Evolutionary conservation across 2,113 vertebrate species (phyloP).

Genomic region (Thunnus maccoyii): DNA sequence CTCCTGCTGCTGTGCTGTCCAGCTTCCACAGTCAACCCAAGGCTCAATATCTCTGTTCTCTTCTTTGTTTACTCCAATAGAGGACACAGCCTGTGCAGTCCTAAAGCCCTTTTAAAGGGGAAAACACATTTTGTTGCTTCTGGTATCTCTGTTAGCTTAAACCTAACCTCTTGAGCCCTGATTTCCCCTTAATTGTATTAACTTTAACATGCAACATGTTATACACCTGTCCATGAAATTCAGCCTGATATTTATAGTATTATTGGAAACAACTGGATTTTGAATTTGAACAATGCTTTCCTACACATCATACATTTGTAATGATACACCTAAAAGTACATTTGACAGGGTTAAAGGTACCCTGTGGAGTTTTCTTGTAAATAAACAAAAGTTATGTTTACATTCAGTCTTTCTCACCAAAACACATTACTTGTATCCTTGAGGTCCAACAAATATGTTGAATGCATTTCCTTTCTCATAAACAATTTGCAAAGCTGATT

Average conservation of each 20-base stretch:
- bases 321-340: constrained; percentile 14
- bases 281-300: constrained; percentile 6
- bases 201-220: not conserved
- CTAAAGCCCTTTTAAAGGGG: constrained; percentile 34
- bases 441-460: not conserved
- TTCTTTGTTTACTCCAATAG: constrained; percentile 70
- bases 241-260: not conserved
- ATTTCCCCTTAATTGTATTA: not conserved
- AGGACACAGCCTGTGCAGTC: constrained; percentile 45
- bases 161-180: not conserved
- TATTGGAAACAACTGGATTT: not conserved
- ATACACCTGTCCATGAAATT: not conserved
- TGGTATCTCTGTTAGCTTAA: constrained; percentile 29
- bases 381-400: not conserved
- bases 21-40: constrained; percentile 71
- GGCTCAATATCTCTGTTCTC: constrained; percentile 70
- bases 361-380: constrained; percentile 19
- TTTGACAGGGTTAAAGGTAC: constrained; percentile 2
- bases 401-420: not conserved
- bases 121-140: constrained; percentile 33
- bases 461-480: not conserved
- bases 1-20: constrained; percentile 73
- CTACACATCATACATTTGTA: constrained; percentile 18
- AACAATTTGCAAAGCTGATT: not conserved
- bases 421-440: not conserved